Evolutionary conservation across 2,113 vertebrate species (phyloP).

Genomic region (Dissostichus mawsoni): DNA sequence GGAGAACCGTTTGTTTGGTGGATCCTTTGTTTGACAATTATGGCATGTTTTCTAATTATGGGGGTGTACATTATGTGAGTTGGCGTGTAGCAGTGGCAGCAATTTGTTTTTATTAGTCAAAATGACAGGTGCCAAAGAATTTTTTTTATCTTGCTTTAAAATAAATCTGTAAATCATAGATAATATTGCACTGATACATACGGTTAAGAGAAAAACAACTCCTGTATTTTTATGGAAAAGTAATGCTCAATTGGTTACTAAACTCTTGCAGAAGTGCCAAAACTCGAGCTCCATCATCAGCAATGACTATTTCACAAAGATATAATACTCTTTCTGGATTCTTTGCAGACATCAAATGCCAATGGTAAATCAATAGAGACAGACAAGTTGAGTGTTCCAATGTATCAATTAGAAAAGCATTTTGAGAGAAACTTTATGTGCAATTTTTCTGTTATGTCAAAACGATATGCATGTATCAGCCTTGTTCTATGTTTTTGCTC

Average conservation of each 20-base stretch:
- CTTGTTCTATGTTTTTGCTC: too few relatives aligned
- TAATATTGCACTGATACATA: background rate
- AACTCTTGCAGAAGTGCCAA: background rate
- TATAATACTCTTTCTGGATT: too few relatives aligned
- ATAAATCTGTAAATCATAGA: background rate
- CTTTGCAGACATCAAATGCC: background rate
- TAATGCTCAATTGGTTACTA: background rate
- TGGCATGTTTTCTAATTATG: conserved; percentile 24
- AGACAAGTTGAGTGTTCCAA: background rate
- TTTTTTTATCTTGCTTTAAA: conserved; percentile 1
- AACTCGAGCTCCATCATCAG: background rate
- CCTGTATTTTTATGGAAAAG: too few relatives aligned
- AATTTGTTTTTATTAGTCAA: conserved; percentile 13
- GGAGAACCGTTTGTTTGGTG: background rate
- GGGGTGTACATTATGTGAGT: background rate
- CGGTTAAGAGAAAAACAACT: background rate
- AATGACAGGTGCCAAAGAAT: conserved; percentile 14
- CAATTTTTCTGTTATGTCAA: too few relatives aligned
- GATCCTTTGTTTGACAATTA: conserved; percentile 1
- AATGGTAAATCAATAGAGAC: background rate
- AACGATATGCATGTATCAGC: too few relatives aligned
- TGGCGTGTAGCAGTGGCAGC: background rate
- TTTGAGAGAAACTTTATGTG: too few relatives aligned
- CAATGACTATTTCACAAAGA: background rate
- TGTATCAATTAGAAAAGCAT: background rate